Conservation (phyloP, 1,140 invertebrate genomes). For the Pristionchus pacificus region DNA sequence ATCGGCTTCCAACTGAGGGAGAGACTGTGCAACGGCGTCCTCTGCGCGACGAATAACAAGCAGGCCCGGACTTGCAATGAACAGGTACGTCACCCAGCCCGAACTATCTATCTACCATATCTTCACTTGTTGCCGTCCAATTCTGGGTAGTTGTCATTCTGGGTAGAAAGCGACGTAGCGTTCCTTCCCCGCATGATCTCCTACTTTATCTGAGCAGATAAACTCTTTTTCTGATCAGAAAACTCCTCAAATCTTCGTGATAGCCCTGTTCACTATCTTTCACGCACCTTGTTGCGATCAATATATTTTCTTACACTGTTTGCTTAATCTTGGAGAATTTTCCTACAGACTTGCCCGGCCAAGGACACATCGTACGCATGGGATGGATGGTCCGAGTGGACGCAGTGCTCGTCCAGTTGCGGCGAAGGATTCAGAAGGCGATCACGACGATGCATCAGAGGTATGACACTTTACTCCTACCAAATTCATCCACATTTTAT, state of each 20-base stretch:
- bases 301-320: conserved; percentile 17
- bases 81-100: conserved; percentile 31
- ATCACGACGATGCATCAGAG: conserved; percentile 32
- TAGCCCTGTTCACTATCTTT: conserved; percentile 34
- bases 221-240: conserved; percentile 46
- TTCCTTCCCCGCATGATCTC: conserved; percentile 22
- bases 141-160: not conserved
- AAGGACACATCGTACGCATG: conserved; percentile 44
- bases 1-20: conserved; percentile 56
- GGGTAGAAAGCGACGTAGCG: not conserved
- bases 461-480: conserved; percentile 8
- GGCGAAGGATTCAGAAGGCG: conserved; percentile 39
- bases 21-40: conserved; percentile 37
- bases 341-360: conserved; percentile 44
- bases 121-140: no score
- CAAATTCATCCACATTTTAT: not conserved
- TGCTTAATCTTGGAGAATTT: conserved; percentile 32
- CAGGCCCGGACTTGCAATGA: conserved; percentile 56
- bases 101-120: no score
- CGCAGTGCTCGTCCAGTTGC: conserved; percentile 40
- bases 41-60: conserved; percentile 44
- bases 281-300: no score
- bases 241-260: conserved; percentile 42
- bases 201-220: conserved; percentile 25
- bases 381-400: conserved; percentile 43